Conservation (phyloP, 2,797 vertebrate genomes). For the Mormyrops attenuatus region DNA sequence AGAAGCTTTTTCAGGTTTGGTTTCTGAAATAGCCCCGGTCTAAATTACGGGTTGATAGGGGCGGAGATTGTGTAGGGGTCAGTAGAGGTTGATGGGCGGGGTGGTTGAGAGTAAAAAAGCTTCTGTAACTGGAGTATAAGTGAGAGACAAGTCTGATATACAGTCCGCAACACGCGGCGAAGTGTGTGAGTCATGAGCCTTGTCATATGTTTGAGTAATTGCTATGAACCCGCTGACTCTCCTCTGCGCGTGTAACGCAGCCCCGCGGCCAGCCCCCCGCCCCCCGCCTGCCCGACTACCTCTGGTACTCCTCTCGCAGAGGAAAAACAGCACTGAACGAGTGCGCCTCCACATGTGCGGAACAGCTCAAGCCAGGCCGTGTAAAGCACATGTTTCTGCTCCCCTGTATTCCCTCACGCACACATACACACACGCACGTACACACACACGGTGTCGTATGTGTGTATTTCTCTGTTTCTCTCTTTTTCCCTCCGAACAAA, state of each 20-base stretch:
- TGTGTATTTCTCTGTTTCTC: not conserved
- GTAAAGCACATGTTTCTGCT: not conserved
- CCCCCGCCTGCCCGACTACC: not conserved
- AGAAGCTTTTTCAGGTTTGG: slow-evolving; percentile 13
- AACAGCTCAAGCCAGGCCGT: not conserved
- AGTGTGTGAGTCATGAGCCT: slow-evolving; percentile 46
- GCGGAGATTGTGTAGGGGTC: not conserved
- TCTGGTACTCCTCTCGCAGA: slow-evolving; percentile 7
- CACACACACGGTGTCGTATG: not conserved
- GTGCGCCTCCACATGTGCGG: not conserved
- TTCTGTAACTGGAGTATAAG: slow-evolving; percentile 18
- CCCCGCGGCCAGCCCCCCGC: not conserved
- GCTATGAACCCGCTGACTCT: slow-evolving; percentile 52
- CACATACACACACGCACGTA: not conserved
- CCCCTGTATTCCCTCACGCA: not conserved
- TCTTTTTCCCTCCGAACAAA: not conserved
- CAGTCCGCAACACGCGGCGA: slow-evolving; percentile 42
- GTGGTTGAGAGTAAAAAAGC: slow-evolving; percentile 19
- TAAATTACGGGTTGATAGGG: slow-evolving; percentile 13
- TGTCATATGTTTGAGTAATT: slow-evolving; percentile 44
- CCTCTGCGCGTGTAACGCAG: slow-evolving; percentile 13
- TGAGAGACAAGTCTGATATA: slow-evolving; percentile 34
- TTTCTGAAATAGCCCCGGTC: slow-evolving; percentile 3
- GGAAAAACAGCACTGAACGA: not conserved
- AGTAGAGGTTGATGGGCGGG: not conserved